Base-by-base conservation (phyloP, 35 echinoderm and acorn worm species). In the Ophioderma brevispina region DNA sequence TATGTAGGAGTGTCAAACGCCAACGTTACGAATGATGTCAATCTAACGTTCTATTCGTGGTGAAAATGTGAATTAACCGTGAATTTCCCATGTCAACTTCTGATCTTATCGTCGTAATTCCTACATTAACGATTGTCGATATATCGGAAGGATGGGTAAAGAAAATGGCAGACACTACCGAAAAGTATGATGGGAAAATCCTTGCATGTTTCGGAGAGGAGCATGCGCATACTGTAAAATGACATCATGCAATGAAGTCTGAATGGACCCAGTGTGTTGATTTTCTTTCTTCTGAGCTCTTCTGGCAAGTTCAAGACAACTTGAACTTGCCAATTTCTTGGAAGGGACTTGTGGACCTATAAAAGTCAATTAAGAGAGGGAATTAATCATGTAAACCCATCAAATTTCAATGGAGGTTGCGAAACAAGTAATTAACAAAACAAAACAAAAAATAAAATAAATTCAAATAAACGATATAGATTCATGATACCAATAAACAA, bases 131-230 rank as follows among this genome's bases (percentile, higher is more conserved):
- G 59, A 25, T 30, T 70, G 28, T 70, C 59, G 23, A 25, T 70
- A 70, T 4, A 70, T 70, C 59, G 59, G 59, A 70, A 70, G 59
- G 59, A 70, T 70, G 59, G 59, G 59, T 70, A 70, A 30, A 70
- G 59, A 70, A 70, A 70, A 70, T 70, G 59, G 59, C 59, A 70
- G 59, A 18, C 41, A n/a, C n/a, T n/a, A n/a, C 23, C 59, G 59
- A 6, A 70, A 70, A 15, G 59, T 2, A 70, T 70, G 59, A 70
- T 70, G 59, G 59, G 59, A 70, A 70, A 70, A 70, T 70, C 59
- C 59, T 70, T 70, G 23, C 59, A 70, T 70, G 59, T 70, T 70
- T 70, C 59, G 59, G 15, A 30, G n/a, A 70, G 4, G 59, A 70
- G 59, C 59, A 70, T 70, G 59, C 59, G 59, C 59, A 52, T 8